Evolutionary conservation across 2,113 vertebrate species (phyloP).

Genomic region (Myotis lucifugus): DNA sequence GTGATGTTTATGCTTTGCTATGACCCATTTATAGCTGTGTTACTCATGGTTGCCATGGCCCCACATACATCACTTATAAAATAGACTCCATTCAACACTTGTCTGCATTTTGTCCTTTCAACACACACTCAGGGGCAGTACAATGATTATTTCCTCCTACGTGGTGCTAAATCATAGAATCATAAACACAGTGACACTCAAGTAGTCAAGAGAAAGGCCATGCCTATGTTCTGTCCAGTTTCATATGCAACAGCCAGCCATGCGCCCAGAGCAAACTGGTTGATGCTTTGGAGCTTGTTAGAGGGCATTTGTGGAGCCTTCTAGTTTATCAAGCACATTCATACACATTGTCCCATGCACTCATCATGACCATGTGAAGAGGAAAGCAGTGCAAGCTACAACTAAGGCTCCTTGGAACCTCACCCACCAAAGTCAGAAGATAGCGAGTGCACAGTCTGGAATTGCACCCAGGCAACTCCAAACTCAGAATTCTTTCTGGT

Average conservation of each 20-base stretch:
- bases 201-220: background rate
- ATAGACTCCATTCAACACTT: conserved; percentile 70
- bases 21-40: conserved; percentile 86
- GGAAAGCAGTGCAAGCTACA: background rate
- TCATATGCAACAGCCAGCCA: background rate
- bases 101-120: conserved; percentile 45
- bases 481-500: background rate
- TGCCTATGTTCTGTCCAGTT: background rate
- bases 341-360: background rate
- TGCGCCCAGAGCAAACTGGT: background rate
- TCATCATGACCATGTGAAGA: background rate
- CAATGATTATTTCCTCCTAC: conserved; percentile 32
- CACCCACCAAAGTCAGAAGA: background rate
- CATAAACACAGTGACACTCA: conserved; percentile 65
- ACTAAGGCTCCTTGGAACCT: background rate
- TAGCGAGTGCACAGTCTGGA: background rate
- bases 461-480: background rate
- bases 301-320: background rate
- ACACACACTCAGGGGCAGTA: background rate
- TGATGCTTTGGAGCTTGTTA: background rate
- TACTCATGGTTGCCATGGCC: conserved; percentile 81
- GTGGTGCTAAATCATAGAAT: conserved; percentile 61
- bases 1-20: conserved; percentile 85
- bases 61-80: conserved; percentile 67
- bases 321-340: background rate